phyloP scores from a whole-genome alignment of 2,888 invertebrate species.

The Campoplex capitator region DNA sequence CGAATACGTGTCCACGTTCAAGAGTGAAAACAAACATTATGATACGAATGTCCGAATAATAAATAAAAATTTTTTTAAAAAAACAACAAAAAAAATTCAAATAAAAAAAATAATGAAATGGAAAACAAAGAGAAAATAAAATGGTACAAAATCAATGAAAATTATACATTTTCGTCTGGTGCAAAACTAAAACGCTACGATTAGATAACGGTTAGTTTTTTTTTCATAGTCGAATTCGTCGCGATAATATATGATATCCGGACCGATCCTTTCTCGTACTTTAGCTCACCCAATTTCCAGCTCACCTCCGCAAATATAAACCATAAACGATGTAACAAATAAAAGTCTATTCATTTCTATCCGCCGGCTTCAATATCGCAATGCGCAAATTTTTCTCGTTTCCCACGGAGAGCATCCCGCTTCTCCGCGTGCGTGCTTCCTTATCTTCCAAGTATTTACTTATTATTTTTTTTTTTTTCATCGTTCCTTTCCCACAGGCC shows the following conservation, averaged over 20 bases:
- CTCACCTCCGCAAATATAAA: neutral
- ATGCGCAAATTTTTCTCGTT: neutral
- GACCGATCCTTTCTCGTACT: slow-evolving; percentile 1
- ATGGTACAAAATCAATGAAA: slow-evolving; percentile 22
- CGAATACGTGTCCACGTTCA: slow-evolving; percentile 32
- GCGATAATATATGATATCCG: neutral
- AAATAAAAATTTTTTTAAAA: neutral
- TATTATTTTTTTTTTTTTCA: neutral
- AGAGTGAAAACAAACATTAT: slow-evolving; percentile 30
- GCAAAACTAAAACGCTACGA: neutral
- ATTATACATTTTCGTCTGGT: slow-evolving; percentile 9
- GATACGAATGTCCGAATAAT: neutral
- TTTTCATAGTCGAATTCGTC: neutral
- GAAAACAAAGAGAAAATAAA: slow-evolving; percentile 14
- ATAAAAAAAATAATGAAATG: neutral
- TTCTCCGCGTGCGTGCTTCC: neutral
- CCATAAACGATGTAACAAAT: slow-evolving; percentile 14
- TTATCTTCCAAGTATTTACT: neutral
- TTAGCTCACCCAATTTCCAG: neutral
- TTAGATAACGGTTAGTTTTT: slow-evolving; percentile 8
- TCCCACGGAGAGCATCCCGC: neutral
- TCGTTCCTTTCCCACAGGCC: neutral
- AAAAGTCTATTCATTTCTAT: slow-evolving; percentile 12
- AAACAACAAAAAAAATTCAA: neutral
- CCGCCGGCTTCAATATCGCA: neutral